Evolutionary conservation across 2,888 invertebrate genomes (phyloP).

Genomic region (Xanthorhoe designata): DNA sequence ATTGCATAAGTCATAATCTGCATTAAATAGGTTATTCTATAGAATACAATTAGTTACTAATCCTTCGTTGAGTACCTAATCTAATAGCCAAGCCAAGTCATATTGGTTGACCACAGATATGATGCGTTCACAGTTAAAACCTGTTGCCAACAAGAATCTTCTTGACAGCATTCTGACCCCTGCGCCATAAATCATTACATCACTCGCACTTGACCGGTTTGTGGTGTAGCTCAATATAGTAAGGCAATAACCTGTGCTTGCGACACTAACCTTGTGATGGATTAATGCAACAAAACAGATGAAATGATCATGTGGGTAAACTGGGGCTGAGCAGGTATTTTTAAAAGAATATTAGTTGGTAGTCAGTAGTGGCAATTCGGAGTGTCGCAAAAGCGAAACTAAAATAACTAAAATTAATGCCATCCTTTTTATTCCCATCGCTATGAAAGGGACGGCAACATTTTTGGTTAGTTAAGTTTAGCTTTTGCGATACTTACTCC

Average conservation of each 20-base stretch:
- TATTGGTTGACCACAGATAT: neutral
- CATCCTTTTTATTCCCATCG: too few relatives aligned
- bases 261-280: conserved; percentile 29
- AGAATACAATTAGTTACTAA: neutral
- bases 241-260: conserved; percentile 31
- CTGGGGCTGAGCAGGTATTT: neutral
- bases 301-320: neutral
- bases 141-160: neutral
- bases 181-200: conserved; percentile 22
- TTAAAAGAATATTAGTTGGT: neutral
- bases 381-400: too few relatives aligned
- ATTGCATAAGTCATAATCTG: too few relatives aligned
- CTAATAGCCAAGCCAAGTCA: neutral
- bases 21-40: too few relatives aligned
- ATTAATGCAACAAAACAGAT: conserved; percentile 15
- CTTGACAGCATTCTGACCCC: conserved; percentile 5
- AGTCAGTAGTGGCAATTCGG: too few relatives aligned
- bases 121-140: conserved; percentile 1
- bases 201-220: conserved; percentile 24
- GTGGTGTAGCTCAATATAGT: neutral
- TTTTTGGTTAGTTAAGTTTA: too few relatives aligned
- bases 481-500: too few relatives aligned
- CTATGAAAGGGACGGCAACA: too few relatives aligned
- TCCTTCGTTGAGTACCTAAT: neutral
- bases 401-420: too few relatives aligned